phyloP scores from a whole-genome alignment of 1,140 invertebrate genomes.

The Planococcus citri region DNA sequence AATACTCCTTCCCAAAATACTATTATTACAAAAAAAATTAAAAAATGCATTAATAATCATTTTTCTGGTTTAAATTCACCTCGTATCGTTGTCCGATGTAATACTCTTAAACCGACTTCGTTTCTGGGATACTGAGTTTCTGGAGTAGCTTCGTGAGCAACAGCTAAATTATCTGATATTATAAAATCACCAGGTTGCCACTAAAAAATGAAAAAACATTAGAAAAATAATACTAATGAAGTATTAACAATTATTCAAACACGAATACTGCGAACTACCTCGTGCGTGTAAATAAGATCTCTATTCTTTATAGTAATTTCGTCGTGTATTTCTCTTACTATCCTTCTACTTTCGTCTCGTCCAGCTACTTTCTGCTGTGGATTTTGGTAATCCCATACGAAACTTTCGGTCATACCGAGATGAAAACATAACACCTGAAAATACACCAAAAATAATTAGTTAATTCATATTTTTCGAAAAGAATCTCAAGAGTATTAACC shows the following conservation, averaged over 20 bases:
- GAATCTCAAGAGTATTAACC: conserved; percentile 15
- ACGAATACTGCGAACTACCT: conserved; percentile 31
- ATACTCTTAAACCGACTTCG: conserved; percentile 36
- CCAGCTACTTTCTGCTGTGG: conserved; percentile 31
- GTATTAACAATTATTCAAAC: neutral
- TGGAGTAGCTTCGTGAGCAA: conserved; percentile 38
- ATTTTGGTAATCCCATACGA: conserved; percentile 36
- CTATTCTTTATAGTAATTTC: conserved; percentile 37
- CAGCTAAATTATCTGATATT: conserved; percentile 39
- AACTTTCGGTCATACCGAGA: conserved; percentile 37
- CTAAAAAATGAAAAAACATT: conserved; percentile 31
- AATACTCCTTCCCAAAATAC: neutral
- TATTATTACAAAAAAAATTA: neutral
- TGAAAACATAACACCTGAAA: conserved; percentile 39
- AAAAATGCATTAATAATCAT: no score
- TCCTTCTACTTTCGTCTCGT: conserved; percentile 32
- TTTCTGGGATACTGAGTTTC: conserved; percentile 35
- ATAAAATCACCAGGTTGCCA: conserved; percentile 41
- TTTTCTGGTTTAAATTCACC: conserved; percentile 33
- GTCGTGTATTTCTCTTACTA: conserved; percentile 36
- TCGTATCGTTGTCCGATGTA: conserved; percentile 37
- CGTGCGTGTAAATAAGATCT: conserved; percentile 36
- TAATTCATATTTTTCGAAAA: neutral
- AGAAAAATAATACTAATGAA: no score
- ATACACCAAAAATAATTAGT: conserved; percentile 1